phyloP scores from a whole-genome alignment of 2,113 vertebrate species.

The Hyla sarda region DNA sequence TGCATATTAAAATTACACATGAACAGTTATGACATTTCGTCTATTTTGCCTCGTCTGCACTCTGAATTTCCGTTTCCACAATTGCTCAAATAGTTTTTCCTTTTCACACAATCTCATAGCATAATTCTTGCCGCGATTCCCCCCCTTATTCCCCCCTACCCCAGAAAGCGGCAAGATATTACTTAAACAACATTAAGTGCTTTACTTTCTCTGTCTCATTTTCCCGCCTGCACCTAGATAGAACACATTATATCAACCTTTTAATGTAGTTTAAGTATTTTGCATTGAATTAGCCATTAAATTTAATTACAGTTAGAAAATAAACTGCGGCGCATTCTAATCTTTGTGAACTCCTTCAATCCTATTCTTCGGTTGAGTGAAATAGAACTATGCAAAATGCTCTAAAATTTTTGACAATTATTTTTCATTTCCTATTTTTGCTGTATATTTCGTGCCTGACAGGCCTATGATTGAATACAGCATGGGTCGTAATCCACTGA shows the following conservation, averaged over 20 bases:
- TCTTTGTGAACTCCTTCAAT: constrained; percentile 7
- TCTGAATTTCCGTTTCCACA: constrained; percentile 5
- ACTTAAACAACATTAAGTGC: constrained; percentile 28
- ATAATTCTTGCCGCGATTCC: neutral
- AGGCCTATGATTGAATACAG: constrained; percentile 14
- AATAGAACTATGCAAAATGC: constrained; percentile 3
- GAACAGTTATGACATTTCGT: neutral
- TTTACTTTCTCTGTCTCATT: constrained; percentile 11
- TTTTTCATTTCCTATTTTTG: constrained; percentile 23
- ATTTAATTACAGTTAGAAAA: constrained; percentile 41
- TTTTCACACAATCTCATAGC: neutral
- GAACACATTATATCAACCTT: constrained; percentile 36
- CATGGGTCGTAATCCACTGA: constrained; percentile 26
- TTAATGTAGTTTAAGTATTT: constrained; percentile 33
- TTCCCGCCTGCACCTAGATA: constrained; percentile 18
- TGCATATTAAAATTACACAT: neutral
- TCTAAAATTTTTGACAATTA: constrained; percentile 13
- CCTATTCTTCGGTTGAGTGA: constrained; percentile 16
- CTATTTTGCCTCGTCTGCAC: neutral
- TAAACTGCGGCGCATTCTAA: neutral
- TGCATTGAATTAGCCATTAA: constrained; percentile 40
- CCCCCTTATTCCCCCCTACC: too few relatives aligned
- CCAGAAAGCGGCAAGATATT: neutral
- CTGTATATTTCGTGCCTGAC: constrained; percentile 35
- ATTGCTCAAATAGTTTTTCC: constrained; percentile 22